A percentile compares a stretch with the other conserved stretches of the same genome.
These are phyloP conservation scores for Lordiphosa fenestrarum DNA, from an alignment of 2,888 invertebrate species.

Conservation along the genomic window DNA sequence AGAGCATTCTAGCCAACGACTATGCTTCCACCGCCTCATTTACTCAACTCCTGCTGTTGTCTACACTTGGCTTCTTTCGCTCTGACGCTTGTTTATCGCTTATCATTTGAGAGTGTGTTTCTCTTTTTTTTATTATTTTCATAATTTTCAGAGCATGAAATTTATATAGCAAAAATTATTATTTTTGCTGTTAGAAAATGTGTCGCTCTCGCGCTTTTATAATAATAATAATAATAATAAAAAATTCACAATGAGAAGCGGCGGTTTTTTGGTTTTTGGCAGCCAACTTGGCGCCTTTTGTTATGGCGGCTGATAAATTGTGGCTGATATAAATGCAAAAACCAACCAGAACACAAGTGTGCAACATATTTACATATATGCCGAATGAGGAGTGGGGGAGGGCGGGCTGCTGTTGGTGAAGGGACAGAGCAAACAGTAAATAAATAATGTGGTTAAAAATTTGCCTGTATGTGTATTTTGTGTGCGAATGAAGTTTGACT, in stretches of 20 bases:
- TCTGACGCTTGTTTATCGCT: slow-evolving; percentile 46
- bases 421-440: slow-evolving; percentile 56
- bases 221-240: slow-evolving; percentile 6
- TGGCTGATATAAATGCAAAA: slow-evolving; percentile 70
- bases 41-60: no score
- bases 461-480: slow-evolving; percentile 45
- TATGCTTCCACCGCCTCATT: no score
- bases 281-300: slow-evolving; percentile 75
- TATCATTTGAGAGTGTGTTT: slow-evolving; percentile 42
- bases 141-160: slow-evolving; percentile 70
- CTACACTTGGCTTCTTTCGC: slow-evolving; percentile 25
- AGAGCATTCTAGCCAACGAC: no score
- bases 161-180: slow-evolving; percentile 64
- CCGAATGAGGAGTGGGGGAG: background rate
- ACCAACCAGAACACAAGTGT: slow-evolving; percentile 53
- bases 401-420: background rate
- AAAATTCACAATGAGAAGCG: slow-evolving; percentile 5
- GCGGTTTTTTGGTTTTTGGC: slow-evolving; percentile 65
- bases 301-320: slow-evolving; percentile 73
- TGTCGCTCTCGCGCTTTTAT: slow-evolving; percentile 35
- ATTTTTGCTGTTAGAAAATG: slow-evolving; percentile 67
- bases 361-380: slow-evolving; percentile 62
- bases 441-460: slow-evolving; percentile 74
- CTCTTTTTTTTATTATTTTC: slow-evolving; percentile 36
- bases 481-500: slow-evolving; percentile 73